These are phyloP conservation scores for Pangasius mekongensis DNA, from an alignment of 2,797 vertebrate genomes.

Conservation along the genomic window DNA sequence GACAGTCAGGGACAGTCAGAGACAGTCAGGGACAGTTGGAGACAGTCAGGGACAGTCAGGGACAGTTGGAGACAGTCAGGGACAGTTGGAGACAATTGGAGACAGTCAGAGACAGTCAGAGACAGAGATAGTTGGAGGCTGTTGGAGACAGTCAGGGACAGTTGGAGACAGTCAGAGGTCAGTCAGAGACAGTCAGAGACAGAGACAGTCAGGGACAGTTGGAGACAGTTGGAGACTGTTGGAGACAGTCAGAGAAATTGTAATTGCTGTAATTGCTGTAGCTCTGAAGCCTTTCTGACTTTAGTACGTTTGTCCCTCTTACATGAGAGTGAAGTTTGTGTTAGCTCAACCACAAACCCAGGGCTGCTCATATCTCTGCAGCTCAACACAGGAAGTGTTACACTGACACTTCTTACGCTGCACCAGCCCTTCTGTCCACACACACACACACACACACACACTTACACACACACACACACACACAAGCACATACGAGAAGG, in stretches of 20 bases:
- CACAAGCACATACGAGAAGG: not conserved
- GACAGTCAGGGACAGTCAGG: not conserved
- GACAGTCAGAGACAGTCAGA: not conserved
- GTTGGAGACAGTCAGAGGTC: too few relatives aligned
- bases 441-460: constrained; percentile 14
- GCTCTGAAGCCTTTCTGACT: not conserved
- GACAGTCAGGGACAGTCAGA: not conserved
- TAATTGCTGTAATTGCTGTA: not conserved
- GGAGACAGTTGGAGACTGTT: not conserved
- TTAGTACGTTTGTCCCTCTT: too few relatives aligned
- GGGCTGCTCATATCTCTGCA: constrained; percentile 10
- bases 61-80: not conserved
- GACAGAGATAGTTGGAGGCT: not conserved
- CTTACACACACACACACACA: not conserved
- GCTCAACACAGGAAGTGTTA: constrained; percentile 52
- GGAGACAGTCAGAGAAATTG: not conserved
- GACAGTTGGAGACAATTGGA: not conserved
- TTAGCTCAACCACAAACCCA: not conserved
- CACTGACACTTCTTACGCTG: constrained; percentile 16
- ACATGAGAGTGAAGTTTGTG: not conserved
- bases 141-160: not conserved
- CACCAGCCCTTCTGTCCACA: constrained; percentile 22
- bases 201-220: not conserved
- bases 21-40: not conserved
- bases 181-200: too few relatives aligned